Conservation (phyloP, 1,140 invertebrate species). For the Lepeophtheirus salmonis region DNA sequence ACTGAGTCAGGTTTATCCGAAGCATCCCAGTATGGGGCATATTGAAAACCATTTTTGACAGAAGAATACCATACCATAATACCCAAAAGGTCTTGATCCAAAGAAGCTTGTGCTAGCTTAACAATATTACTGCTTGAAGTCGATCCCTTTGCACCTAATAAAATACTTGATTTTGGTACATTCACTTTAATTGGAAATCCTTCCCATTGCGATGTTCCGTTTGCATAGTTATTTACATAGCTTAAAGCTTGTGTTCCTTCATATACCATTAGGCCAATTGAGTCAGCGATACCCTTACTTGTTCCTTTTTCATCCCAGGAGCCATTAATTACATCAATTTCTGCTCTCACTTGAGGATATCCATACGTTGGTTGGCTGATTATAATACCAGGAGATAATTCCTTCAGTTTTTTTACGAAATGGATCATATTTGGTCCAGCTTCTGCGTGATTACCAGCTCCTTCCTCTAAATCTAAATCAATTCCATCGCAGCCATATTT, state of each 20-base stretch:
- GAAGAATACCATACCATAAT: conserved; percentile 18
- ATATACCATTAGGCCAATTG: conserved; percentile 17
- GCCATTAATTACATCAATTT: conserved; percentile 17
- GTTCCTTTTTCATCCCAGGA: conserved; percentile 14
- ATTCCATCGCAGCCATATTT: conserved; percentile 16
- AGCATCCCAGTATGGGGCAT: conserved; percentile 6
- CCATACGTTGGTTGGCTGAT: conserved; percentile 15
- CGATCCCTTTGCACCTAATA: conserved; percentile 12
- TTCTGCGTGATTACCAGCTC: conserved; percentile 5
- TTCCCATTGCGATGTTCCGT: conserved; percentile 3
- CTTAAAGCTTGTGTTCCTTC: conserved; percentile 11
- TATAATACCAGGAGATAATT: conserved; percentile 13
- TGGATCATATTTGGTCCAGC: conserved; percentile 18
- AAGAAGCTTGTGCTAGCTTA: not conserved
- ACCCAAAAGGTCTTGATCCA: conserved; percentile 6
- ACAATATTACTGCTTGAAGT: not conserved
- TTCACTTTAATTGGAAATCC: conserved; percentile 11
- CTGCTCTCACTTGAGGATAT: conserved; percentile 17
- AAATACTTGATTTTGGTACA: not conserved
- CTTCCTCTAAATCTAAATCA: conserved; percentile 19
- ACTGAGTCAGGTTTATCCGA: not conserved
- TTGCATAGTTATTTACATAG: conserved; percentile 18
- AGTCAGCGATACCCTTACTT: not conserved
- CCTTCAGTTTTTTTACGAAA: conserved; percentile 12
- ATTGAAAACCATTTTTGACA: conserved; percentile 13